phyloP scores from a whole-genome alignment of 2,113 vertebrate genomes.

The Arvicanthis niloticus region DNA sequence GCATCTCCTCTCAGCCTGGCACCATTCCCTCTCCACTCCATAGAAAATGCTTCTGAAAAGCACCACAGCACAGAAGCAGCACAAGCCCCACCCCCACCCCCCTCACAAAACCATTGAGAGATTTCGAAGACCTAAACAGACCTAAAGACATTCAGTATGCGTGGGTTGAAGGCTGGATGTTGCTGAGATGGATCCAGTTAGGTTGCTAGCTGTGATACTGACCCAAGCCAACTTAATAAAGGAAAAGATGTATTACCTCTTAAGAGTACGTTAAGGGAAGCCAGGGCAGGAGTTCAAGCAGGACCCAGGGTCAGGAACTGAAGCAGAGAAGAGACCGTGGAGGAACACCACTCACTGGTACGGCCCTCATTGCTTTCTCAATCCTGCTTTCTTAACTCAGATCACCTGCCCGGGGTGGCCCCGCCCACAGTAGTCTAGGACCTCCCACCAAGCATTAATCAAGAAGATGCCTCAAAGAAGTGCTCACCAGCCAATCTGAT shows the following conservation, averaged over 20 bases:
- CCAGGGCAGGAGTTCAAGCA: not conserved
- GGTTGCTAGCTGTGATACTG: not conserved
- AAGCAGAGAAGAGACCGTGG: not conserved
- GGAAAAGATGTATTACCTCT: not conserved
- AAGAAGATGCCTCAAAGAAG: not conserved
- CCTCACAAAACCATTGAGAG: not conserved
- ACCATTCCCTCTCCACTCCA: not conserved
- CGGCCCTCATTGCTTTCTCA: not conserved
- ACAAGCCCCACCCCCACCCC: too few species aligned
- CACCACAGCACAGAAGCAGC: not conserved
- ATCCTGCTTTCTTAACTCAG: not conserved
- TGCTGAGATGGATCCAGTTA: not conserved
- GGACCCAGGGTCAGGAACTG: not conserved
- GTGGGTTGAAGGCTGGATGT: not conserved
- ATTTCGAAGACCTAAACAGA: not conserved
- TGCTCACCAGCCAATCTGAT: not conserved
- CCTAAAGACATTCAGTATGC: not conserved
- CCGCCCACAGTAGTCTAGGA: not conserved
- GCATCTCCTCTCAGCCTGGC: rapidly evolving
- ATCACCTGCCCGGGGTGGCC: not conserved
- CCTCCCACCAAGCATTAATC: not conserved
- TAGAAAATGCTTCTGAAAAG: not conserved
- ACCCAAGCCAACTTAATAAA: not conserved
- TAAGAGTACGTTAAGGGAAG: not conserved
- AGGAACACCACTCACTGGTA: too few species aligned